Evolutionary conservation across 2,888 invertebrate species (phyloP).

Genomic region (Suillia variegata): DNA sequence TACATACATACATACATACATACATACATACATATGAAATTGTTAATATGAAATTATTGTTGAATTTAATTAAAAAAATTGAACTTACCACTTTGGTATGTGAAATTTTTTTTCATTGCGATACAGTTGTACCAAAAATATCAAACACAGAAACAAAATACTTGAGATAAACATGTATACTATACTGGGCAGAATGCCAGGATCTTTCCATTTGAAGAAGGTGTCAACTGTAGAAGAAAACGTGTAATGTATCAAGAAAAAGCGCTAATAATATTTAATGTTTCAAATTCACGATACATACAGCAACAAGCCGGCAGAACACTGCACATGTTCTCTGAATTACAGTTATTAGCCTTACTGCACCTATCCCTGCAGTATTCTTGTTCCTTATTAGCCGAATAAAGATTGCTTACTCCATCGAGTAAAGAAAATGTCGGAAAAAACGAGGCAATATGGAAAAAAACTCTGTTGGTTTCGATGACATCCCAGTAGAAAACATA

Average conservation of each 20-base stretch:
- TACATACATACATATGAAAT: background rate
- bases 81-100: slow-evolving; percentile 37
- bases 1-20: too few relatives aligned
- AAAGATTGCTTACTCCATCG: slow-evolving; percentile 47
- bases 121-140: slow-evolving; percentile 44
- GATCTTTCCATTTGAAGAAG: slow-evolving; percentile 40
- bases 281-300: slow-evolving; percentile 29
- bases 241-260: too few relatives aligned
- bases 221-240: slow-evolving; percentile 33
- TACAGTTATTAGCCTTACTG: slow-evolving; percentile 24
- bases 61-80: background rate
- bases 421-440: slow-evolving; percentile 45
- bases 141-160: slow-evolving; percentile 24
- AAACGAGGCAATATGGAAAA: slow-evolving; percentile 37
- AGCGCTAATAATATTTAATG: too few relatives aligned
- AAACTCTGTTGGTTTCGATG: slow-evolving; percentile 38
- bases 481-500: slow-evolving; percentile 50
- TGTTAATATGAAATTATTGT: background rate
- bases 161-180: slow-evolving; percentile 31
- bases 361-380: slow-evolving; percentile 36
- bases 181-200: slow-evolving; percentile 41
- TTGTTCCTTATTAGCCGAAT: slow-evolving; percentile 34
- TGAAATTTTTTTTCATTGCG: slow-evolving; percentile 39
- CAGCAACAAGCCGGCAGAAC: slow-evolving; percentile 39
- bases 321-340: slow-evolving; percentile 34